Evolutionary conservation across 1,140 invertebrate genomes (phyloP).

Genomic region (Fopius arisanus): DNA sequence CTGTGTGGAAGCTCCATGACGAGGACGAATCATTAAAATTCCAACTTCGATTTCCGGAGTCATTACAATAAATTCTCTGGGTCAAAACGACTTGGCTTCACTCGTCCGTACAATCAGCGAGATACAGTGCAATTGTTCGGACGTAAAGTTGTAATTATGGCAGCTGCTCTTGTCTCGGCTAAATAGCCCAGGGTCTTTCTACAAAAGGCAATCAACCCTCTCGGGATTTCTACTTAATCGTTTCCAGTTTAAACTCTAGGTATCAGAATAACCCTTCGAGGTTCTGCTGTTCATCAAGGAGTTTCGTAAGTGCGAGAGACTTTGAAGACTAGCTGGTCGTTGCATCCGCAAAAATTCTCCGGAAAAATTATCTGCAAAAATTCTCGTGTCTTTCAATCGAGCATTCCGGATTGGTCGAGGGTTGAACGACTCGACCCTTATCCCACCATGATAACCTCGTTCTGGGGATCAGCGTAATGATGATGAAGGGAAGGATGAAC

Average conservation of each 20-base stretch:
- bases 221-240: slow-evolving; percentile 39
- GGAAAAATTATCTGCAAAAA: too few relatives aligned
- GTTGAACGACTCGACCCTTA: background rate
- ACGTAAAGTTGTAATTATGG: background rate
- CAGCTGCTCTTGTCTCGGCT: background rate
- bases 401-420: background rate
- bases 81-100: too few relatives aligned
- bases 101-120: too few relatives aligned
- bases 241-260: slow-evolving; percentile 16
- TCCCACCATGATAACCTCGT: background rate
- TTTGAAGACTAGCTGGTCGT: background rate
- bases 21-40: too few relatives aligned
- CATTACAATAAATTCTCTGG: too few relatives aligned
- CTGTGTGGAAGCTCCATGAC: too few relatives aligned
- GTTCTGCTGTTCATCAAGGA: slow-evolving; percentile 25
- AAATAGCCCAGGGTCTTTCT: slow-evolving; percentile 25
- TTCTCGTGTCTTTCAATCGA: background rate
- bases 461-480: slow-evolving; percentile 36
- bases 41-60: too few relatives aligned
- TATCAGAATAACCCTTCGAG: background rate
- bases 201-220: slow-evolving; percentile 37
- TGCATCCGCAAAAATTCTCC: too few relatives aligned
- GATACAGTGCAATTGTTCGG: background rate
- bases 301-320: slow-evolving; percentile 15
- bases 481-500: slow-evolving; percentile 30